Percentiles rank a stretch among this genome's conserved stretches.
Conservation (phyloP, 2,888 invertebrate species). For the Meiosimyza platycephala region DNA sequence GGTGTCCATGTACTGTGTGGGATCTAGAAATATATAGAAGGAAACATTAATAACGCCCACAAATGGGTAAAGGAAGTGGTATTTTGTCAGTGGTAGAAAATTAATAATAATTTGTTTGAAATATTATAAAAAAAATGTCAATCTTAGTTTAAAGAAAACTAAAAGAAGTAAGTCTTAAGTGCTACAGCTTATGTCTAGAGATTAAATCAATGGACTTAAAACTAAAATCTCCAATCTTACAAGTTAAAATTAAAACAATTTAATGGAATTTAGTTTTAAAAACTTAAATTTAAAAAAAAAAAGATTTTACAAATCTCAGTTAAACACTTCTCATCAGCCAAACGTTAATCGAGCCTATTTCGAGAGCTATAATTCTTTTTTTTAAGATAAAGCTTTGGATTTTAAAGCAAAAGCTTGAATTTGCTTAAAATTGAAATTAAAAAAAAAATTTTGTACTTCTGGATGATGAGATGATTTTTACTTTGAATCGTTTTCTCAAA, state of each 20-base stretch:
- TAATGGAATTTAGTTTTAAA: too few species aligned
- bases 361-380: background rate
- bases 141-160: constrained; percentile 17
- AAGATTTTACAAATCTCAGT: background rate
- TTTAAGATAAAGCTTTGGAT: background rate
- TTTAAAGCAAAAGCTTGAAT: background rate
- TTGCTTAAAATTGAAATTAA: too few species aligned
- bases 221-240: background rate
- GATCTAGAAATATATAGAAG: constrained; percentile 61
- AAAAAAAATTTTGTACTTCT: constrained; percentile 25
- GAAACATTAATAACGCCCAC: constrained; percentile 51
- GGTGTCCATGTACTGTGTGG: constrained; percentile 61
- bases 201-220: constrained; percentile 21
- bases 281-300: constrained; percentile 1
- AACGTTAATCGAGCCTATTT: constrained; percentile 7
- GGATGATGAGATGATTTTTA: constrained; percentile 47
- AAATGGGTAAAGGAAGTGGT: constrained; percentile 43
- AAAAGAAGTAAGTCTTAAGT: constrained; percentile 34
- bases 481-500: too few species aligned
- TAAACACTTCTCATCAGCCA: constrained; percentile 36
- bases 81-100: constrained; percentile 39
- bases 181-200: constrained; percentile 26
- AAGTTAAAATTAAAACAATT: too few species aligned
- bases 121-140: constrained; percentile 14
- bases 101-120: constrained; percentile 33